Conservation (phyloP, 2,888 invertebrate species). For the Branchipolynoe longqiensis region DNA sequence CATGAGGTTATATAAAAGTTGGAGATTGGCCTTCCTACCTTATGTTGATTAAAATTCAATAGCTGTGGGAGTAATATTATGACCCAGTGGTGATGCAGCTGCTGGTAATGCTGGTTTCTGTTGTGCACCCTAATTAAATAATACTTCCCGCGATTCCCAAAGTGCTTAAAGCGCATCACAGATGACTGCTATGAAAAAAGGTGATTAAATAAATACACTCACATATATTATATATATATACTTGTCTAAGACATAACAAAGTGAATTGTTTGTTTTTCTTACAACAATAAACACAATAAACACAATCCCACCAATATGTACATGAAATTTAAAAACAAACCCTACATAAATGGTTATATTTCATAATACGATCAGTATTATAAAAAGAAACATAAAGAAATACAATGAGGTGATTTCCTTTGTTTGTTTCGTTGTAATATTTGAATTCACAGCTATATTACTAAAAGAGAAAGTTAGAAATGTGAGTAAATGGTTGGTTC, state of each 20-base stretch:
- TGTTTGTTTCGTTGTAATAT: too few species aligned
- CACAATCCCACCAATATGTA: background rate
- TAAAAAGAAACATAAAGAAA: background rate
- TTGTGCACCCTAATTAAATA: background rate
- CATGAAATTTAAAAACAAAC: background rate
- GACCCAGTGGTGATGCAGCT: too few species aligned
- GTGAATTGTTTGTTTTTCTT: background rate
- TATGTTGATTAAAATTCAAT: too few species aligned
- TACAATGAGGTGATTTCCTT: too few species aligned
- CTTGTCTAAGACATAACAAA: background rate
- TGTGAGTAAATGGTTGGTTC: too few species aligned
- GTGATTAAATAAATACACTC: constrained; percentile 26
- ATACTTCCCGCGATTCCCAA: background rate
- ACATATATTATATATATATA: too few species aligned
- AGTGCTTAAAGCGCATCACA: constrained; percentile 44
- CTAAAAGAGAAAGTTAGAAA: too few species aligned
- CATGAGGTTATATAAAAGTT: too few species aligned
- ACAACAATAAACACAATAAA: background rate
- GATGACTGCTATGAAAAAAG: background rate
- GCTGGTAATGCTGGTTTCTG: too few species aligned
- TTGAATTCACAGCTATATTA: too few species aligned
- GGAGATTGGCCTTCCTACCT: too few species aligned
- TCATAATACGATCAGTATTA: background rate
- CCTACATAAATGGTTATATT: background rate
- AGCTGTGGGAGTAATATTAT: too few species aligned